A percentile compares a stretch with the other conserved stretches of the same genome.
phyloP scores from a whole-genome alignment of 2,888 invertebrate genomes.

The Pegoplata infirma region DNA sequence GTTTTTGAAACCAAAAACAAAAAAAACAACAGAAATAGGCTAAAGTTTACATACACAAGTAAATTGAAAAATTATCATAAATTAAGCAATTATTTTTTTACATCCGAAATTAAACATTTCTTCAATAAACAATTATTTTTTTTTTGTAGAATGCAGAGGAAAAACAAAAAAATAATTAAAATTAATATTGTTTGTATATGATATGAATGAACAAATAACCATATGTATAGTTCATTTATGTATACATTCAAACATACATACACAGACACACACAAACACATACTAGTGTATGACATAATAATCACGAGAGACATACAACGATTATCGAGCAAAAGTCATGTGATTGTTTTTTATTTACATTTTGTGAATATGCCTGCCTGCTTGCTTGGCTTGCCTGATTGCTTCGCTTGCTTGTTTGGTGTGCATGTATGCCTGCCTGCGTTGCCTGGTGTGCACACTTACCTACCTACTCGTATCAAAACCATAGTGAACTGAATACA shows the following conservation, averaged over 20 bases:
- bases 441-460: slow-evolving; percentile 28
- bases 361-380: slow-evolving; percentile 52
- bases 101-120: not conserved
- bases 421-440: slow-evolving; percentile 15
- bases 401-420: slow-evolving; percentile 19
- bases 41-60: not conserved
- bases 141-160: slow-evolving; percentile 7
- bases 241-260: slow-evolving; percentile 20
- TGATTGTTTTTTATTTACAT: slow-evolving; percentile 72
- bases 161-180: not conserved
- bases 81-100: slow-evolving; percentile 6
- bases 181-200: slow-evolving; percentile 9
- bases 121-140: not conserved
- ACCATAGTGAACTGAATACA: not conserved
- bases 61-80: slow-evolving; percentile 7
- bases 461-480: slow-evolving; percentile 22
- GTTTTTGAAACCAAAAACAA: no score
- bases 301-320: slow-evolving; percentile 76
- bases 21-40: no score
- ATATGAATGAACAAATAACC: slow-evolving; percentile 17
- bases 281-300: slow-evolving; percentile 73
- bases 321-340: slow-evolving; percentile 75
- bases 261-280: slow-evolving; percentile 37
- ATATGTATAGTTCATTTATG: slow-evolving; percentile 1
- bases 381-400: slow-evolving; percentile 25